Evolutionary conservation across 2,888 invertebrate species (phyloP).

Genomic region (Thumatha senex): DNA sequence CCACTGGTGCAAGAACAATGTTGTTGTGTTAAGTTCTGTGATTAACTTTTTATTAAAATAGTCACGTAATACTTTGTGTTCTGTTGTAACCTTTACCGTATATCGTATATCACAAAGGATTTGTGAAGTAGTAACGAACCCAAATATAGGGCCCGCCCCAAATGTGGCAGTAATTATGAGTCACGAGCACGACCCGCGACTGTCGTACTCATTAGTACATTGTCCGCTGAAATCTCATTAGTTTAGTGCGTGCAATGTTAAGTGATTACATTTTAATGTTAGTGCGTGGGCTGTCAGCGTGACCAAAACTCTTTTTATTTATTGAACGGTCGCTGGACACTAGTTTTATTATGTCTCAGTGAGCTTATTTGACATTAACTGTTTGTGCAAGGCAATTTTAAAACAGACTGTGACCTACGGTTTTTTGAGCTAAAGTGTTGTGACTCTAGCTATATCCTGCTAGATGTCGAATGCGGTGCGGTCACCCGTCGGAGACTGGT

Average conservation of each 20-base stretch:
- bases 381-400: constrained; percentile 42
- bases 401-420: constrained; percentile 50
- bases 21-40: constrained; percentile 41
- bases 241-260: constrained; percentile 76
- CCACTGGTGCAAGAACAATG: constrained; percentile 53
- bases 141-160: constrained; percentile 46
- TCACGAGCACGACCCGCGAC: constrained; percentile 64
- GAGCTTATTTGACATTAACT: constrained; percentile 63
- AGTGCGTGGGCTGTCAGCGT: constrained; percentile 54
- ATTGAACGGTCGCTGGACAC: constrained; percentile 47
- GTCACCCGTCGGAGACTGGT: constrained; percentile 71
- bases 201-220: constrained; percentile 73
- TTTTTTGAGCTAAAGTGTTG: constrained; percentile 42
- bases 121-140: constrained; percentile 36
- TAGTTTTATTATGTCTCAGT: constrained; percentile 52
- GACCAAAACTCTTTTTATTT: constrained; percentile 62
- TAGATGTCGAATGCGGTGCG: constrained; percentile 72
- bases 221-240: constrained; percentile 79
- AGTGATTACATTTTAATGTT: constrained; percentile 78
- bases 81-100: constrained; percentile 38
- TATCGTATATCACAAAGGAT: constrained; percentile 46
- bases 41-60: constrained; percentile 41
- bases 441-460: constrained; percentile 48
- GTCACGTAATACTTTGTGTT: constrained; percentile 40
- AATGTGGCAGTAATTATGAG: constrained; percentile 71